Base-by-base conservation (phyloP, 2,113 vertebrate genomes). In the Sylvia atricapilla region DNA sequence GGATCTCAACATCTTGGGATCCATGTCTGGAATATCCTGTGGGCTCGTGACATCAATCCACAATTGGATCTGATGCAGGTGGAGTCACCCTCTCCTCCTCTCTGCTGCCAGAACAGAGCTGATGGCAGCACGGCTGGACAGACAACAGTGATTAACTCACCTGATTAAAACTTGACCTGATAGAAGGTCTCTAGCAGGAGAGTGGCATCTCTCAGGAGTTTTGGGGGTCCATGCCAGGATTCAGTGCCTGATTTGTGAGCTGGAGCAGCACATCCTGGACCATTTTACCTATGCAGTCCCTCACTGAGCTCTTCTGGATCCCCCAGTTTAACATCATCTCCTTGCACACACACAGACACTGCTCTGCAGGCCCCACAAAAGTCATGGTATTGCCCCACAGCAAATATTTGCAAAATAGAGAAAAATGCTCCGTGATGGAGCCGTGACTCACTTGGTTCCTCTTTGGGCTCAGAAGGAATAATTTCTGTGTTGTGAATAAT, bases 401-500 rank as follows among this genome's bases (percentile, higher is more conserved):
- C 87, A 97, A 97, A 95, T 95, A 80, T 95, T 96, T 95, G 83
- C 92, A 90, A 92, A 96, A 84, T 12, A 90, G 70, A 97, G 78
- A 9, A 69, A 24, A 0, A 23, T 4, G 4, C 44, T 63, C 53
- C 0, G 2, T 12, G 14, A 31, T 7, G 13, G 92, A 79, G 91
- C 86, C 0, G 68, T 95, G 96, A 94, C 79, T 95, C 95, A 87
- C 80, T 85, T 1, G 4, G 90, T 22, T 90, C 89, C 96, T 75
- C 74, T 60, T 44, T 76, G 69, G 84, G 69, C 84, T 77, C 77
- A 43, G 46, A 25, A 67, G 72, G 84, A 92, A 82, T 63, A 77
- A 93, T 55, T 47, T 33, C 43, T 2, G 7, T 8, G 37, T 4
- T 19, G 52, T 55, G 52, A 31, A 78, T 59, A 82, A 93, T 55